Conservation (phyloP, 2,888 invertebrate genomes). For the Congeria kusceri region DNA sequence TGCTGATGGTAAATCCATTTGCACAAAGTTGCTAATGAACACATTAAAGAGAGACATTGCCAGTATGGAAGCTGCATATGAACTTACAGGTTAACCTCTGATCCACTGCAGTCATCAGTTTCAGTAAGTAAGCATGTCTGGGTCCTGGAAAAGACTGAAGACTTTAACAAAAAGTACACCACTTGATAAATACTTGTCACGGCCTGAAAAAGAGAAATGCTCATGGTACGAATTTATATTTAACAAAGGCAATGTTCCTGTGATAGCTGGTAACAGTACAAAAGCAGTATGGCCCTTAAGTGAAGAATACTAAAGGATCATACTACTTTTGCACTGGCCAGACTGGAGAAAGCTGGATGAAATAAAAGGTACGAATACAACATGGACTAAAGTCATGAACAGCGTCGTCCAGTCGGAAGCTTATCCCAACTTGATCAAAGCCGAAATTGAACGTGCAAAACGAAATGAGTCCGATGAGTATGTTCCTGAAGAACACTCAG, state of each 20-base stretch:
- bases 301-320: conserved; percentile 53
- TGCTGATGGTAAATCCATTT: conserved; percentile 30
- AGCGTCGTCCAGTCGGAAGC: conserved; percentile 36
- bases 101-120: conserved; percentile 53
- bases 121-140: conserved; percentile 53
- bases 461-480: neutral
- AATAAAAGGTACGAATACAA: conserved; percentile 40
- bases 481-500: neutral
- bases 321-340: conserved; percentile 60
- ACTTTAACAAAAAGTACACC: conserved; percentile 14
- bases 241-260: conserved; percentile 29
- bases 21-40: conserved; percentile 58
- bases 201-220: neutral
- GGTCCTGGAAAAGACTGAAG: conserved; percentile 46
- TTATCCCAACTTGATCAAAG: conserved; percentile 59
- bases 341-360: conserved; percentile 61
- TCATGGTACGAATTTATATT: conserved; percentile 29
- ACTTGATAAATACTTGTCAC: conserved; percentile 21
- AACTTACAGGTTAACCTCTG: conserved; percentile 45
- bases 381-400: conserved; percentile 51
- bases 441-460: conserved; percentile 48
- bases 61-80: conserved; percentile 58
- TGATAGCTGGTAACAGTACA: conserved; percentile 11
- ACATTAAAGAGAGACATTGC: conserved; percentile 42
- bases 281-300: conserved; percentile 52